Base-by-base conservation (phyloP, 1,140 invertebrate species). In the Vanessa tameamea region DNA sequence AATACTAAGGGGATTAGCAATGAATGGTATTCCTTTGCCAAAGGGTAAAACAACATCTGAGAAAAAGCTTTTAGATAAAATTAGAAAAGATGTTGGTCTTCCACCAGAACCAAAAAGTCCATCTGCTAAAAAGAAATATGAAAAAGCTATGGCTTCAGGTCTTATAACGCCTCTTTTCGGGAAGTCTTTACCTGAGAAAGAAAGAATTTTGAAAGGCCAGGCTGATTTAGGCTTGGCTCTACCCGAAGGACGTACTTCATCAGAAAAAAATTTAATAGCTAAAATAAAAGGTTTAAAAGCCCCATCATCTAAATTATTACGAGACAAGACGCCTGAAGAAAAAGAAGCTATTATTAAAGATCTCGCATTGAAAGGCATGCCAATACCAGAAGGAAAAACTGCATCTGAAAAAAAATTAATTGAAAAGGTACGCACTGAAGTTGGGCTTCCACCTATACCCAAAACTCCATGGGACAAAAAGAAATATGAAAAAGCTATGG, bases 261-360 rank as follows among this genome's bases (percentile, higher is more conserved):
- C 78, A n/a, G 76, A 78, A 76, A 79, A 79, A 59, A 47, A 72
- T n/a, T 55, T 81, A 16, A 73, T 80, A 69, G 61, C 55, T 1
- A 82, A 79, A 79, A 47, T 82, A 4, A 79, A 78, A 77, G 23
- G 14, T 37, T 37, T 57, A 26, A 65, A 51, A 48, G 47, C 64
- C 3, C 51, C 37, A n/a, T 78, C 55, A 26, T 55, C 43, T n/a
- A 71, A 69, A 69, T 51, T 61, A 14, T 51, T 86, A 47, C 64
- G 77, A 72, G 83, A 79, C 0, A 82, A 83, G 73, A 37, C 80
- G 14, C 51, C 72, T 16, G 64, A 59, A 51, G 69, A 88, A 73
- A 85, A 82, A 69, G 79, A 85, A 78, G 82, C 85, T 59, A 78
- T 84, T 31, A 47, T 87, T 53, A 74, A 61, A 61, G 77, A 65